Percentiles rank a stretch among this genome's conserved stretches.
Evolutionary conservation across 2,113 vertebrate species (phyloP).

Genomic region (Patagioenas fasciata): DNA sequence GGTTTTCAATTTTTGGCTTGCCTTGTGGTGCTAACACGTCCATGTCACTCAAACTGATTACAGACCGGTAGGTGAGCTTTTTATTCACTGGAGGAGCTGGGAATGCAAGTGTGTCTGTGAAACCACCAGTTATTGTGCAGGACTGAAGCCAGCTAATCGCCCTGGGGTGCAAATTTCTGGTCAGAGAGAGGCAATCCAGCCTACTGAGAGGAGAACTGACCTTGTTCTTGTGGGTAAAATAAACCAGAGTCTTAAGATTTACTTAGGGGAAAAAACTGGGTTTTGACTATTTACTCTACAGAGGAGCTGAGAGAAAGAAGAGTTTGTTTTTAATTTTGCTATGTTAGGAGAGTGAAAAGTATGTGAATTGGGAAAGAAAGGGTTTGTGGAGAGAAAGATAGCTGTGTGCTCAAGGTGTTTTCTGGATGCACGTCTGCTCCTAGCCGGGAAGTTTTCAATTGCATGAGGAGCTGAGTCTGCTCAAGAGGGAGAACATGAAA

Average conservation of each 20-base stretch:
- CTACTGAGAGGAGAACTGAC: background rate
- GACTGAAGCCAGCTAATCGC: background rate
- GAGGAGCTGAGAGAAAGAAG: background rate
- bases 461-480: background rate
- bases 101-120: background rate
- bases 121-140: background rate
- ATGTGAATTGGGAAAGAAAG: background rate
- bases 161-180: background rate
- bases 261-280: background rate
- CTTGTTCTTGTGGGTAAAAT: background rate
- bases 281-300: conserved; percentile 18
- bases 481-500: background rate
- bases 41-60: background rate
- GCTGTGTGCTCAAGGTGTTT: background rate
- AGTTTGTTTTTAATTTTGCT: conserved; percentile 20
- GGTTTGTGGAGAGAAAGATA: background rate
- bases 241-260: background rate
- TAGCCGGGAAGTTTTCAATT: background rate
- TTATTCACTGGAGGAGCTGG: fast-evolving
- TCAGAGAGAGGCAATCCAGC: background rate
- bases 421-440: background rate
- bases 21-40: background rate
- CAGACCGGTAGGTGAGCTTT: fast-evolving
- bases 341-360: background rate
- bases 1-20: background rate